Conservation (phyloP, 2,888 invertebrate species). For the Eupithecia abbreviata region DNA sequence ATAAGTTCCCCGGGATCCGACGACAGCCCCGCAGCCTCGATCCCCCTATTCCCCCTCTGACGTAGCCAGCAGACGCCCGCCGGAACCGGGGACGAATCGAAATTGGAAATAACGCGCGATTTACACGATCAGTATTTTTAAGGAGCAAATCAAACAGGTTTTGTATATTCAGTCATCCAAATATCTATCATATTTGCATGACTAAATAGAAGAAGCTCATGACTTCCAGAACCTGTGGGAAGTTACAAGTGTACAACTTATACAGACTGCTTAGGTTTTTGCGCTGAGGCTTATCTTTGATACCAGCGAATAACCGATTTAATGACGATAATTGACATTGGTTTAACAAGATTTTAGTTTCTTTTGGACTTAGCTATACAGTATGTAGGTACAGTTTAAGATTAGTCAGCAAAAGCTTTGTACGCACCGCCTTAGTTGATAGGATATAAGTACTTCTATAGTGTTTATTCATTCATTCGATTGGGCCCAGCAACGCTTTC, state of each 20-base stretch:
- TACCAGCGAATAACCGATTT: not conserved
- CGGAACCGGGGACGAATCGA: constrained; percentile 45
- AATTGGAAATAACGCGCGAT: constrained; percentile 37
- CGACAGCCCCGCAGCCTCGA: constrained; percentile 51
- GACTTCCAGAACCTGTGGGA: not conserved
- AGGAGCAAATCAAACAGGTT: constrained; percentile 19
- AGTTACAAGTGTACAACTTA: not conserved
- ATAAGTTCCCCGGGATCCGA: constrained; percentile 82
- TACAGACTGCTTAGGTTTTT: not conserved
- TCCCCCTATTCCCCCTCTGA: constrained; percentile 22
- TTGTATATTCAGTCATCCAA: not conserved
- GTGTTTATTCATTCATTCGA: too few species aligned
- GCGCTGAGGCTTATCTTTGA: not conserved
- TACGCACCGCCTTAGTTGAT: not conserved
- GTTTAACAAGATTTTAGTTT: not conserved
- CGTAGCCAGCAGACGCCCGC: constrained; percentile 25
- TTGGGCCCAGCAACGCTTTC: constrained; percentile 3
- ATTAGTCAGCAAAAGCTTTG: not conserved
- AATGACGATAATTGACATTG: not conserved
- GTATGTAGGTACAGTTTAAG: not conserved
- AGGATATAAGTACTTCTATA: not conserved
- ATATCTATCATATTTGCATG: not conserved
- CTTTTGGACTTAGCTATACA: not conserved
- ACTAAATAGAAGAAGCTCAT: not conserved
- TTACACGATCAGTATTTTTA: constrained; percentile 37